A percentile compares a stretch with the other conserved stretches of the same genome.
phyloP scores from a whole-genome alignment of 53 echinoderm and acorn worm genomes.

The Henricia sp. region DNA sequence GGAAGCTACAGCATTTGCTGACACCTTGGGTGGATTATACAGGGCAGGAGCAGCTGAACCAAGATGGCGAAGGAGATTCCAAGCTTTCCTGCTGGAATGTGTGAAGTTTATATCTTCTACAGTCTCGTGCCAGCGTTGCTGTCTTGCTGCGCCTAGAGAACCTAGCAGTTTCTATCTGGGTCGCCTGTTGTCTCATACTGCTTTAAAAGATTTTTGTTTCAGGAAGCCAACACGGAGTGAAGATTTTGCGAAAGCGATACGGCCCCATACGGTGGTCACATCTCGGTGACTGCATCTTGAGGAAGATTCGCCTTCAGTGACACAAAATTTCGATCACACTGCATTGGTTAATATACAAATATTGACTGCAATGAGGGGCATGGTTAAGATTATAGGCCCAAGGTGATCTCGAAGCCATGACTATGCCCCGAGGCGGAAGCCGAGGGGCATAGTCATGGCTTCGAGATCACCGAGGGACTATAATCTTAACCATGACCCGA shows the following conservation, averaged over 20 bases:
- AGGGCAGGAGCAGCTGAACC: not conserved
- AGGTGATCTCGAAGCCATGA: no score
- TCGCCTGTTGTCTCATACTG: constrained; percentile 1
- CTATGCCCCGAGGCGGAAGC: no score
- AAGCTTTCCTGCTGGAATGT: constrained; percentile 12
- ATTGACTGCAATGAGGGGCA: no score
- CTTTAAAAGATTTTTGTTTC: not conserved
- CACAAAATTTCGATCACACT: no score
- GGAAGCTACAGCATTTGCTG: constrained; percentile 15
- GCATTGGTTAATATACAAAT: no score
- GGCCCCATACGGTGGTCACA: no score
- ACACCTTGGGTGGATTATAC: not conserved
- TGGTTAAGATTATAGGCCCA: no score
- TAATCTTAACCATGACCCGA: no score
- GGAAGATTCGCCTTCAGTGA: no score
- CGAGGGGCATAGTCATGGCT: no score
- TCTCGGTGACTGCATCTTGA: no score
- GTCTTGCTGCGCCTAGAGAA: not conserved
- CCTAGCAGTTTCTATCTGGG: not conserved
- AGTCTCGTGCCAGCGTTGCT: constrained; percentile 10
- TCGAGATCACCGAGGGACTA: no score
- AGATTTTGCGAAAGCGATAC: not conserved
- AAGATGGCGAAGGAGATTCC: constrained; percentile 13
- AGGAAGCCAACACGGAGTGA: not conserved
- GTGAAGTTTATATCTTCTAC: not conserved